Conservation (phyloP, 1,140 invertebrate species). For the Zophobas atratus region DNA sequence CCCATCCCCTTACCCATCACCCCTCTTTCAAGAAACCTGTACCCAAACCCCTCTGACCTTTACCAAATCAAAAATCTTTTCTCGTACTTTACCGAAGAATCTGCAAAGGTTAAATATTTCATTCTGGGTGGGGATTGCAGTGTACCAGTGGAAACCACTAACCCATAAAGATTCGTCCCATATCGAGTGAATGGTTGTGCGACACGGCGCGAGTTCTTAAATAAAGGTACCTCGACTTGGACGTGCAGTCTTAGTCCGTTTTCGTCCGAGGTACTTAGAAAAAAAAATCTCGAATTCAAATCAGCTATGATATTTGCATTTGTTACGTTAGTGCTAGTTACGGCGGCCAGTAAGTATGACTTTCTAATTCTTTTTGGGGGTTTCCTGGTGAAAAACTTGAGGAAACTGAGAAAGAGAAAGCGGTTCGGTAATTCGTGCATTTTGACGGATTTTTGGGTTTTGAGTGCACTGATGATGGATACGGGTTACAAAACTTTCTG, state of each 20-base stretch:
- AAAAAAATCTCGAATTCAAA: neutral
- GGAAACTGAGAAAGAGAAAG: too few species aligned
- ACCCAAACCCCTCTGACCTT: too few species aligned
- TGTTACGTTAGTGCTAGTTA: conserved; percentile 21
- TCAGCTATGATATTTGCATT: conserved; percentile 29
- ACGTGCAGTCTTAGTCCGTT: conserved; percentile 8
- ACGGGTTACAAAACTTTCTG: conserved; percentile 3
- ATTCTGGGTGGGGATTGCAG: conserved; percentile 29
- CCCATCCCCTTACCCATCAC: too few species aligned
- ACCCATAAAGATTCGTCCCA: conserved; percentile 11
- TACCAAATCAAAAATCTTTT: neutral
- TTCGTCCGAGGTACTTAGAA: too few species aligned
- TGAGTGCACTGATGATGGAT: too few species aligned
- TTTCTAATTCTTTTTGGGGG: conserved; percentile 25
- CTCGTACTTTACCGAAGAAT: neutral
- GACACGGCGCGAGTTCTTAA: conserved; percentile 40
- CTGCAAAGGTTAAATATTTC: conserved; percentile 47
- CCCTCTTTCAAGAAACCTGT: too few species aligned
- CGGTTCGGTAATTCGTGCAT: too few species aligned
- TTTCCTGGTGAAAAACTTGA: conserved; percentile 5
- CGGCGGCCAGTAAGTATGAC: conserved; percentile 40
- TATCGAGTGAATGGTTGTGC: conserved; percentile 41
- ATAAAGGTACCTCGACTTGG: conserved; percentile 23
- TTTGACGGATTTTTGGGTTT: too few species aligned
- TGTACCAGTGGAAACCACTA: conserved; percentile 16